Conservation (phyloP, 1,140 invertebrate genomes). For the Formica exsecta region DNA sequence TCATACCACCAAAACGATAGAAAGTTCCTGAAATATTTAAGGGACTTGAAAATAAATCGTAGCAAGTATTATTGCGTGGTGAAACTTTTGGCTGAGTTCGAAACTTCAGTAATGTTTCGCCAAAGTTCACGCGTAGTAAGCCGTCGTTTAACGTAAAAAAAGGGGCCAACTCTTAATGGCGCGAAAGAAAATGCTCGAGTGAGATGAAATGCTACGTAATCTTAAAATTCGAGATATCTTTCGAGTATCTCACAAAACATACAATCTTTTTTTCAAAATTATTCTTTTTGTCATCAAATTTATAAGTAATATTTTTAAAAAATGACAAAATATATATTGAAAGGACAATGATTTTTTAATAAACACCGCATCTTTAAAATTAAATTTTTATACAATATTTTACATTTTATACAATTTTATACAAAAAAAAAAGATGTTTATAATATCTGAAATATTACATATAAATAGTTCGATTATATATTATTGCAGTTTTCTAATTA, state of each 20-base stretch:
- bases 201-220: conserved; percentile 29
- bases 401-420: not conserved
- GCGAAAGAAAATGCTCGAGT: conserved; percentile 32
- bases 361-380: no score
- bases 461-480: not conserved
- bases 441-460: not conserved
- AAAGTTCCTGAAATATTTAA: conserved; percentile 64
- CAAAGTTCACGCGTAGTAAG: conserved; percentile 26
- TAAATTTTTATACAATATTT: not conserved
- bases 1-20: conserved; percentile 55
- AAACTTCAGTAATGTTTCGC: conserved; percentile 46
- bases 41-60: conserved; percentile 62
- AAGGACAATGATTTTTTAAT: not conserved
- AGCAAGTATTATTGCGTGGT: conserved; percentile 58
- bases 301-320: not conserved
- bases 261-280: not conserved
- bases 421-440: not conserved
- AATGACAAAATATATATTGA: not conserved
- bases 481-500: not conserved
- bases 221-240: conserved; percentile 40
- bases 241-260: not conserved
- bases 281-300: not conserved
- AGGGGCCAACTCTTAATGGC: conserved; percentile 28
- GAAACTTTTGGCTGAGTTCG: conserved; percentile 41
- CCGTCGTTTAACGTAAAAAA: conserved; percentile 48